These are phyloP conservation scores for Ophioninae sp. DNA, from an alignment of 2,888 invertebrate species.

Conservation along the genomic window DNA sequence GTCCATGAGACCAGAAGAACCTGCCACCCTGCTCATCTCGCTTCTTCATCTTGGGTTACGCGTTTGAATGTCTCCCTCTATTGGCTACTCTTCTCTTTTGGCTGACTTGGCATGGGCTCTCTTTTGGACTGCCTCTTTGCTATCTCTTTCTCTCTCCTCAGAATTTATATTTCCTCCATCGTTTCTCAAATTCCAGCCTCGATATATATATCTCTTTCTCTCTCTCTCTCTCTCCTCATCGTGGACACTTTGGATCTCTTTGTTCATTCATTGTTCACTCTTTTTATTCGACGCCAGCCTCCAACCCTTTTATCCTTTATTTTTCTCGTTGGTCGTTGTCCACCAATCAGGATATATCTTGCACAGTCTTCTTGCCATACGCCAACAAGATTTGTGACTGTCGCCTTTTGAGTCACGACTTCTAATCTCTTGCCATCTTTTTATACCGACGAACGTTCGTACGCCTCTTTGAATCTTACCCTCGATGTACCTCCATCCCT, in stretches of 20 bases:
- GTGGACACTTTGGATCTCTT: conserved; percentile 12
- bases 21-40: conserved; percentile 61
- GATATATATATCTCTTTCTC: neutral
- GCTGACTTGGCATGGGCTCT: conserved; percentile 41
- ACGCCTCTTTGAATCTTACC: conserved; percentile 18
- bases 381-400: conserved; percentile 62
- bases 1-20: conserved; percentile 69
- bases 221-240: neutral
- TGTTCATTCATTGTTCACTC: conserved; percentile 43
- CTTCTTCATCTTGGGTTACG: conserved; percentile 41
- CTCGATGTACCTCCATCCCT: neutral
- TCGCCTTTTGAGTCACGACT: conserved; percentile 62
- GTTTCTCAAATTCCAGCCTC: conserved; percentile 55
- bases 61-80: conserved; percentile 12
- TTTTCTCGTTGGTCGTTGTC: conserved; percentile 49
- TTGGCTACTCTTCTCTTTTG: conserved; percentile 48
- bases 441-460: conserved; percentile 28
- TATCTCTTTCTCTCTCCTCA: conserved; percentile 14
- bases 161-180: conserved; percentile 42
- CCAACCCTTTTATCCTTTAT: conserved; percentile 38
- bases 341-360: conserved; percentile 57
- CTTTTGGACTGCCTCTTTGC: conserved; percentile 15
- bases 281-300: conserved; percentile 16
- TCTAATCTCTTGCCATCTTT: conserved; percentile 59
- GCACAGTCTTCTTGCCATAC: conserved; percentile 33